phyloP scores from a whole-genome alignment of 2,113 vertebrate species.

The Calonectris borealis region DNA sequence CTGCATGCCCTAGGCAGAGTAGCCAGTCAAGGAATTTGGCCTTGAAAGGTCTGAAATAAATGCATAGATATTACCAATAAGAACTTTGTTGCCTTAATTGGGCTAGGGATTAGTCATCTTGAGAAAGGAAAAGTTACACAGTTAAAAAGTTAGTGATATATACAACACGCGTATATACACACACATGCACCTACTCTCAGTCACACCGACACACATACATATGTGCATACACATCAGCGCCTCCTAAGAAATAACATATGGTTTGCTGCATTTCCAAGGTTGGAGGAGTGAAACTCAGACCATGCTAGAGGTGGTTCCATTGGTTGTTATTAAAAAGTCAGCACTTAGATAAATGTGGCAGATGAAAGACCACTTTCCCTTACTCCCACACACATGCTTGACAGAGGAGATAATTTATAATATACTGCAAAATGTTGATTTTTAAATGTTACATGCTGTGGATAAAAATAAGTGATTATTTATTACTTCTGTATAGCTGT shows the following conservation, averaged over 20 bases:
- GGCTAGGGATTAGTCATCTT: not conserved
- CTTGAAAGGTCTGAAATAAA: not conserved
- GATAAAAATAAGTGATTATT: conserved; percentile 4
- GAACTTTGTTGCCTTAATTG: not conserved
- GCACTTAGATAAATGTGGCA: not conserved
- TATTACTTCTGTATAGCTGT: not conserved
- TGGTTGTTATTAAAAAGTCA: not conserved
- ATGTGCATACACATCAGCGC: not conserved
- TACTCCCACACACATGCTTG: not conserved
- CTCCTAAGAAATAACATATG: not conserved
- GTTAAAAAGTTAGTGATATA: not conserved
- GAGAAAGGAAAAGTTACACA: not conserved
- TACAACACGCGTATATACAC: not conserved
- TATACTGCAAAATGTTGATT: not conserved
- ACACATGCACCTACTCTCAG: not conserved
- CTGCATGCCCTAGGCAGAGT: not conserved
- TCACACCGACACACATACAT: not conserved
- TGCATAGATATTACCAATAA: not conserved
- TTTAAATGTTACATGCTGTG: not conserved
- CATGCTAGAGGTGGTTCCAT: not conserved
- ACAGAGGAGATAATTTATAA: not conserved
- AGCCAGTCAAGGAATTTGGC: not conserved
- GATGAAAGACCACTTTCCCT: not conserved
- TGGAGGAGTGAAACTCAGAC: not conserved
- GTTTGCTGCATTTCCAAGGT: not conserved